phyloP scores from a whole-genome alignment of 2,888 invertebrate species.

The Syrphus vitripennis region DNA sequence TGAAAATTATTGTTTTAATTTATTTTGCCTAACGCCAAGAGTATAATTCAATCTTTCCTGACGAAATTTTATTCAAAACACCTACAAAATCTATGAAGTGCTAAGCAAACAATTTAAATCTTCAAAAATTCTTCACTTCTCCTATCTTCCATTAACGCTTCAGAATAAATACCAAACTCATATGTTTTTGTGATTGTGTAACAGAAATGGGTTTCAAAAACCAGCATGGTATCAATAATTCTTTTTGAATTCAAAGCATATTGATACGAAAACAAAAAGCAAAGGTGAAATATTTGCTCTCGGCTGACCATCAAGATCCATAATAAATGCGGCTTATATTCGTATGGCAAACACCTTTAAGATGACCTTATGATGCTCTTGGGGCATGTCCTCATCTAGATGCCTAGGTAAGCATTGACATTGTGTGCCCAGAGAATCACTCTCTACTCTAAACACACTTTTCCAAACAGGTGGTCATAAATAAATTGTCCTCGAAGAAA shows the following conservation, averaged over 20 bases:
- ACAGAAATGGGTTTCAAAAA: neutral
- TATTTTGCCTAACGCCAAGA: too few relatives aligned
- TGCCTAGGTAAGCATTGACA: neutral
- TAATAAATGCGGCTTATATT: slow-evolving; percentile 53
- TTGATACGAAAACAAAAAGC: neutral
- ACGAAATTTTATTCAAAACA: too few relatives aligned
- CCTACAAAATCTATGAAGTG: too few relatives aligned
- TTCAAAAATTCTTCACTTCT: neutral
- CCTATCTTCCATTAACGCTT: too few relatives aligned
- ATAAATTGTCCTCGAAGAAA: slow-evolving; percentile 58
- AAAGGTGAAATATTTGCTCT: slow-evolving; percentile 7
- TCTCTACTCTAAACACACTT: slow-evolving; percentile 33
- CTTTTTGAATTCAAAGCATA: neutral
- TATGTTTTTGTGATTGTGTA: neutral
- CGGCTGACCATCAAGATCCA: slow-evolving; percentile 40
- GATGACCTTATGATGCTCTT: slow-evolving; percentile 39
- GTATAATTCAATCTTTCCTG: too few relatives aligned
- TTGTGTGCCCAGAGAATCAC: neutral
- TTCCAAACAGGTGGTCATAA: slow-evolving; percentile 54
- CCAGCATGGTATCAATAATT: neutral
- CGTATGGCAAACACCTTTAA: slow-evolving; percentile 45
- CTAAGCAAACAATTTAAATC: too few relatives aligned
- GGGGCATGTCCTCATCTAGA: slow-evolving; percentile 11
- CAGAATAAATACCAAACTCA: too few relatives aligned
- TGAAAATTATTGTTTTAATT: too few relatives aligned